These are phyloP conservation scores for Chiloscyllium plagiosum DNA, from an alignment of 2,113 vertebrate genomes.

Conservation along the genomic window DNA sequence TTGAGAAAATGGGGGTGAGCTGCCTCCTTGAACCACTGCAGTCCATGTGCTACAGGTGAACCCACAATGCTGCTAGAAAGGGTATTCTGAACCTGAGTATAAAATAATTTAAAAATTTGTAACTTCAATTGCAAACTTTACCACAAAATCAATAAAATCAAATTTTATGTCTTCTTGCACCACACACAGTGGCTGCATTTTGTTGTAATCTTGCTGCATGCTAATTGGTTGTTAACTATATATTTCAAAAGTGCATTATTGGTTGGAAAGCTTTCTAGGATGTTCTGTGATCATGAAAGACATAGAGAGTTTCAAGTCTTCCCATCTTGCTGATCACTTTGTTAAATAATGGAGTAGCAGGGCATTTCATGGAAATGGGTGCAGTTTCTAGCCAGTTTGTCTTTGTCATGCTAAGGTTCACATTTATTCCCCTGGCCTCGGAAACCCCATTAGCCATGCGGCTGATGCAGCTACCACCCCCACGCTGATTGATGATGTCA, in stretches of 20 bases:
- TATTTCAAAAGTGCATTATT: neutral
- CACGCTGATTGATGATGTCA: no score
- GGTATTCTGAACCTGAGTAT: no score
- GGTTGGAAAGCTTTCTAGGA: neutral
- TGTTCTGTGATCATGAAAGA: neutral
- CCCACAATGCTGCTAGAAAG: no score
- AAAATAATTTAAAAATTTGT: neutral
- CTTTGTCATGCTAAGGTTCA: neutral
- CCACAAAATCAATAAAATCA: neutral
- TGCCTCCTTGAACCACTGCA: no score
- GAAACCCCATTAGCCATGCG: no score
- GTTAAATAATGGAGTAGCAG: neutral
- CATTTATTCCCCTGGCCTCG: neutral
- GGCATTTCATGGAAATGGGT: neutral
- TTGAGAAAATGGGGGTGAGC: no score
- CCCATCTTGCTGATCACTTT: neutral
- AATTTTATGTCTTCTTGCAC: neutral
- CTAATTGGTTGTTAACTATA: neutral
- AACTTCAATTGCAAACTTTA: neutral
- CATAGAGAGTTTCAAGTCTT: neutral
- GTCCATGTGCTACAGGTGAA: no score
- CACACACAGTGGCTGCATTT: neutral
- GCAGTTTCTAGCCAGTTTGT: neutral
- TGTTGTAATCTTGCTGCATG: neutral
- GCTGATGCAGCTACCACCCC: no score